These are phyloP conservation scores for Isurus oxyrinchus DNA, from an alignment of 2,113 vertebrate genomes.

Conservation along the genomic window DNA sequence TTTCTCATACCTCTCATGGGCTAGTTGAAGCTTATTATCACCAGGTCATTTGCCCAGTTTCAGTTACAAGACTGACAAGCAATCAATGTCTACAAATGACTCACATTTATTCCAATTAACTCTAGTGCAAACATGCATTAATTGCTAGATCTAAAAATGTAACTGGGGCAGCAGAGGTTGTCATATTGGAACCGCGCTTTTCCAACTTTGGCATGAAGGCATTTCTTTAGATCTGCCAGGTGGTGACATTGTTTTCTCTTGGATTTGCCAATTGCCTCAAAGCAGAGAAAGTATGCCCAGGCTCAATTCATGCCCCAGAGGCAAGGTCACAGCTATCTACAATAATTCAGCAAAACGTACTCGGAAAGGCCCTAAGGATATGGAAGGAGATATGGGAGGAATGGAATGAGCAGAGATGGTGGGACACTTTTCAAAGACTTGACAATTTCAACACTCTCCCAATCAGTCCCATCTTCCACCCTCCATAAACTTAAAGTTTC, in stretches of 20 bases:
- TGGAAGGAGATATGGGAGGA: background rate
- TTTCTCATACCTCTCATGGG: no score
- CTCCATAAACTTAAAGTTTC: background rate
- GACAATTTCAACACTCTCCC: background rate
- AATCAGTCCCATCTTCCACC: background rate
- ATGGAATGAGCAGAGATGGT: background rate
- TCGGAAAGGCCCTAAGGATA: background rate
- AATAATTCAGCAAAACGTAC: background rate
- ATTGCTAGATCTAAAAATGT: no score
- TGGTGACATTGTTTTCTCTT: background rate
- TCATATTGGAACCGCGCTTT: constrained; percentile 33
- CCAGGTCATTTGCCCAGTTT: no score
- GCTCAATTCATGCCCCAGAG: background rate
- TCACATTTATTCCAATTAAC: no score
- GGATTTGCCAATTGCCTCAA: background rate
- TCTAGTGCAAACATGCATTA: no score
- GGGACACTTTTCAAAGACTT: background rate
- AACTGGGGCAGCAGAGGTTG: background rate
- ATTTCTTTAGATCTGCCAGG: background rate
- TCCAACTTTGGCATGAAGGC: background rate
- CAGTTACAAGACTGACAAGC: no score
- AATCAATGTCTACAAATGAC: no score
- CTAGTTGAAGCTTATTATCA: no score
- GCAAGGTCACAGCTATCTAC: background rate
- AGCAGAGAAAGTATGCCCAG: background rate